Base-by-base conservation (phyloP, 2,113 vertebrate genomes). In the Lagenorhynchus albirostris region DNA sequence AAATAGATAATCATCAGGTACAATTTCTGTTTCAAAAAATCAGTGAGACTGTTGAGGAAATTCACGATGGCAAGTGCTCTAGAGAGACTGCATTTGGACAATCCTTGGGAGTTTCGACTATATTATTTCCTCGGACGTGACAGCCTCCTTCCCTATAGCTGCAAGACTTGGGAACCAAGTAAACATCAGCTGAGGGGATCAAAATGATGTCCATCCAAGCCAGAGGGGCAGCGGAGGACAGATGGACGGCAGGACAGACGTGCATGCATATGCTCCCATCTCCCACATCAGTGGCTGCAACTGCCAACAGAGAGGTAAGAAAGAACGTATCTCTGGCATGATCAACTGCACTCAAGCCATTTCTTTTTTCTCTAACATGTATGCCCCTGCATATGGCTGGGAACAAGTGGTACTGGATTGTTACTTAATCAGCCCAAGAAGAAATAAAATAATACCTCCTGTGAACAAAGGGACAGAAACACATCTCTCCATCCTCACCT, bases 231-330 rank as follows among this genome's bases (percentile, higher is more conserved):
- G 36, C 41, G 13, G 7, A 65, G 18, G 25, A 2, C 21, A 6
- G 14, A 1, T 1, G 38, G 23, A 25, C 5, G 18, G 84, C 18
- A 50, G 60, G 17, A n/a, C 13, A 8, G 25, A 50, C 0, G 1
- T 3, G 1, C 15, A 0, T 17, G 3, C 15, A 8, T 7, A 23
- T 2, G 20, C 7, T 2, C 25, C 2, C 36, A 31, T 8, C 53
- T 21, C 26, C 47, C 29, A 13, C 26, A 31, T 2, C 31, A 11
- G 2, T 1, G 6, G 29, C 13, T 63, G 44, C n/a, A 38, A 26
- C 9, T 11, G 12, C 31, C 80, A 18, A 31, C 55, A 68, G 13
- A 36, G 11, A 20, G 5, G 29, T 13, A 8, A 33, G 15, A 8
- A 15, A 38, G 7, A 9, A 7, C 20, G 0, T 2, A 33, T 26